Conservation (phyloP, 2,797 vertebrate species). For the Scolopax bukidnonensis region DNA sequence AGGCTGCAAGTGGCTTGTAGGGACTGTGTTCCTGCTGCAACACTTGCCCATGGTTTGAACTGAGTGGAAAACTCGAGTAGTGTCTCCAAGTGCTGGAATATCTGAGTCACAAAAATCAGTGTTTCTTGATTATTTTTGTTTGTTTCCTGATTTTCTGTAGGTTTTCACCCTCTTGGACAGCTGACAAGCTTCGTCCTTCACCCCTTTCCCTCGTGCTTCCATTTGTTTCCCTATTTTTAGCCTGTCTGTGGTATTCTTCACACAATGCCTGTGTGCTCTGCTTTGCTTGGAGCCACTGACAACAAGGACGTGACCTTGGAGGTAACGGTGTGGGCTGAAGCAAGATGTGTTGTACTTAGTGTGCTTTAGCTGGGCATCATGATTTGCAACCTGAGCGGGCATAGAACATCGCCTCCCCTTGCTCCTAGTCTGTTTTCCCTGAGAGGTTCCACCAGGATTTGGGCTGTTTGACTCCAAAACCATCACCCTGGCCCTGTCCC, state of each 20-base stretch:
- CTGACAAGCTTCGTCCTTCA: neutral
- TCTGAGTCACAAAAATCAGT: neutral
- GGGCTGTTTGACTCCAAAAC: neutral
- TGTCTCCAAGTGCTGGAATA: neutral
- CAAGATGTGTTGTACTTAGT: neutral
- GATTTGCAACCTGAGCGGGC: neutral
- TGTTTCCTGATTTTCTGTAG: neutral
- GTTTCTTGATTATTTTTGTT: neutral
- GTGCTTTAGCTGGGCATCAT: neutral
- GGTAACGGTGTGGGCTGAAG: neutral
- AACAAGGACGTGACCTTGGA: neutral
- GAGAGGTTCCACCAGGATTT: neutral
- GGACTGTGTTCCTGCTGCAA: neutral
- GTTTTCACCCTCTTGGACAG: neutral
- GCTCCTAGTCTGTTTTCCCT: neutral
- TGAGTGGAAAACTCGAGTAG: neutral
- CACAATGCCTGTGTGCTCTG: neutral
- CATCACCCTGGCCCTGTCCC: neutral
- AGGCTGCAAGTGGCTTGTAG: neutral
- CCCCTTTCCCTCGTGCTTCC: neutral
- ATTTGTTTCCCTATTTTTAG: conserved; percentile 33
- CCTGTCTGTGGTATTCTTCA: neutral
- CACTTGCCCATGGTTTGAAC: neutral
- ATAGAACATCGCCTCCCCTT: neutral
- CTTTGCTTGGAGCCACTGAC: neutral